Evolutionary conservation across 2,888 invertebrate genomes (phyloP).

Genomic region (Malacosoma neustria): DNA sequence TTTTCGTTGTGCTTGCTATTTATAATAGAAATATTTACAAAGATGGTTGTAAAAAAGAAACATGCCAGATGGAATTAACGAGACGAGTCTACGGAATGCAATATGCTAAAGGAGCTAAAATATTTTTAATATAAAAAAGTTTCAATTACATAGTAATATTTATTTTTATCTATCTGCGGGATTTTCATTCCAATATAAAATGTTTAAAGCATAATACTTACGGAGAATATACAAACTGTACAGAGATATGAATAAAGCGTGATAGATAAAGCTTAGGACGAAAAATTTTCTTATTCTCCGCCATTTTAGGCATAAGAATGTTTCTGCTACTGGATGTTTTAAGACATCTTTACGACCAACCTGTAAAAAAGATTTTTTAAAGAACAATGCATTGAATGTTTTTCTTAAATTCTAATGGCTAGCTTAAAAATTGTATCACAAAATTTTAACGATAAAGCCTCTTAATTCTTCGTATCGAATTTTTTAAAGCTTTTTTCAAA

Average conservation of each 20-base stretch:
- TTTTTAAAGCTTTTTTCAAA: no score
- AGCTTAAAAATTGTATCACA: background rate
- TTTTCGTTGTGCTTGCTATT: no score
- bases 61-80: no score
- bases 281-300: slow-evolving; percentile 87
- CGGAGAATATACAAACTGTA: slow-evolving; percentile 84
- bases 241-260: slow-evolving; percentile 82
- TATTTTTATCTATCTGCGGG: no score
- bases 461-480: no score
- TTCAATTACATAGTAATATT: no score
- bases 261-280: slow-evolving; percentile 84
- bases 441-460: no score
- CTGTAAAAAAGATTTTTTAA: slow-evolving; percentile 25
- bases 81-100: no score
- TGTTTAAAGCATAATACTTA: slow-evolving; percentile 28
- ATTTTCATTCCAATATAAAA: no score
- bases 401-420: background rate
- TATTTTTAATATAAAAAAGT: background rate
- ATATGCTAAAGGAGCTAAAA: no score
- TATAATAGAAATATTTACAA: no score
- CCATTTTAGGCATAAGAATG: slow-evolving; percentile 90
- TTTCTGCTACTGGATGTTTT: slow-evolving; percentile 89
- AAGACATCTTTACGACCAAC: slow-evolving; percentile 86
- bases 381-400: background rate
- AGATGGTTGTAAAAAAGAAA: no score